Evolutionary conservation across 2,797 vertebrate species (phyloP).

Genomic region (Epinephelus coioides): DNA sequence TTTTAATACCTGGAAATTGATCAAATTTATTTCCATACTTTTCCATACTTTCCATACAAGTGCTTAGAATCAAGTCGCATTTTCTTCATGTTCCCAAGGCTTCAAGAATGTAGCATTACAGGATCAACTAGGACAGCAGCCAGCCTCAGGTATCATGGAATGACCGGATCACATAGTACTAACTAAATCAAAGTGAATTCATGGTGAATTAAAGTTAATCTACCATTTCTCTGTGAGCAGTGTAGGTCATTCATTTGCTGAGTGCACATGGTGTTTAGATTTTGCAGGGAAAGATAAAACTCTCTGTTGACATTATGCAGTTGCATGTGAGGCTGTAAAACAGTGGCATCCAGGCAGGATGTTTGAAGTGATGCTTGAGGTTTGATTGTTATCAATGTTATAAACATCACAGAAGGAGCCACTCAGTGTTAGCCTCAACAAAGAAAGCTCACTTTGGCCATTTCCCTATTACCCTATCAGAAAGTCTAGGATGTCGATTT

Average conservation of each 20-base stretch:
- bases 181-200: neutral
- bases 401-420: slow-evolving; percentile 67
- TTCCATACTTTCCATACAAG: no score
- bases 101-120: neutral
- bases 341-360: slow-evolving; percentile 56
- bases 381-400: slow-evolving; percentile 67
- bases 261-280: slow-evolving; percentile 20
- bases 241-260: slow-evolving; percentile 12
- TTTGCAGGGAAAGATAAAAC: slow-evolving; percentile 28
- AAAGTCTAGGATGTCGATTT: slow-evolving; percentile 55
- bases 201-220: neutral
- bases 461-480: slow-evolving; percentile 68
- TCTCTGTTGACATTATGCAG: slow-evolving; percentile 52
- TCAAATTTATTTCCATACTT: no score
- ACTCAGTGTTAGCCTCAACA: slow-evolving; percentile 69
- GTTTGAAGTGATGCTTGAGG: slow-evolving; percentile 61
- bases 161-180: neutral
- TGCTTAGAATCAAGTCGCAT: neutral
- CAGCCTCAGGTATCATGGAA: neutral
- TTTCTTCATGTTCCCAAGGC: neutral
- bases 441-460: slow-evolving; percentile 59
- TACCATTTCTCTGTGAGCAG: neutral
- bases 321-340: slow-evolving; percentile 63
- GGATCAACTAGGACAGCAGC: neutral
- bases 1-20: no score